phyloP scores from a whole-genome alignment of 2,797 vertebrate species.

The Leucoraja ocellata region DNA sequence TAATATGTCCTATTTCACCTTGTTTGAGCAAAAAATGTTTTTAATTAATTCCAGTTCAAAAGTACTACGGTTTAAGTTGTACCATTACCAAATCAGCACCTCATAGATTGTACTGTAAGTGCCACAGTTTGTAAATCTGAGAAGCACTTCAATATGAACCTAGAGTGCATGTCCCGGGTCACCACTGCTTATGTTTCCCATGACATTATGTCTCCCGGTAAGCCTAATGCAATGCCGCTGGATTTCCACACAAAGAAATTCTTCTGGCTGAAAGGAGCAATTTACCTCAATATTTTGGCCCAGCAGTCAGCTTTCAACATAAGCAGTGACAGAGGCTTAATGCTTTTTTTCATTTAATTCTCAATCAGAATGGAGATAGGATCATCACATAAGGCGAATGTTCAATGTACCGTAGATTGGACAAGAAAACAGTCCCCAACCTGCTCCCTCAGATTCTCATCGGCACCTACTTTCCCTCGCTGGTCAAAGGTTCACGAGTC shows the following conservation, averaged over 20 bases:
- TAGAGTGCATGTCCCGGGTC: conserved; percentile 49
- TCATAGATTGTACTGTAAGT: not conserved
- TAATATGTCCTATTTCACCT: not conserved
- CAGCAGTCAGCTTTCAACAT: conserved; percentile 47
- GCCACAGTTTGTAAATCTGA: not conserved
- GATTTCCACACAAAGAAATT: conserved; percentile 57
- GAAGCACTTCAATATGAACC: not conserved
- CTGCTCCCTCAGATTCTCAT: conserved; percentile 62
- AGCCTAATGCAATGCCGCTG: conserved; percentile 51
- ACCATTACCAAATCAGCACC: not conserved
- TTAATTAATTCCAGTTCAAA: conserved; percentile 8
- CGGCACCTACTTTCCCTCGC: conserved; percentile 52
- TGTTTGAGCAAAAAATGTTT: no score
- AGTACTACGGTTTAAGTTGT: not conserved
- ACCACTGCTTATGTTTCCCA: conserved; percentile 76
- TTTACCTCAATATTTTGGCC: conserved; percentile 57
- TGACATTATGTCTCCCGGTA: conserved; percentile 62
- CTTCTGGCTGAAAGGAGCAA: conserved; percentile 70
- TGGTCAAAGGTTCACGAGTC: conserved; percentile 58
- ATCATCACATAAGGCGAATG: conserved; percentile 51
- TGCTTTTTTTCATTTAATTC: conserved; percentile 45
- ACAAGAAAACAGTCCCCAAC: conserved; percentile 50
- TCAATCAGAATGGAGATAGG: conserved; percentile 49
- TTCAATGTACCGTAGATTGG: conserved; percentile 51
- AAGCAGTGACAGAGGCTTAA: conserved; percentile 56